Conservation (phyloP, 1,140 invertebrate genomes). For the Microplitis demolitor region DNA sequence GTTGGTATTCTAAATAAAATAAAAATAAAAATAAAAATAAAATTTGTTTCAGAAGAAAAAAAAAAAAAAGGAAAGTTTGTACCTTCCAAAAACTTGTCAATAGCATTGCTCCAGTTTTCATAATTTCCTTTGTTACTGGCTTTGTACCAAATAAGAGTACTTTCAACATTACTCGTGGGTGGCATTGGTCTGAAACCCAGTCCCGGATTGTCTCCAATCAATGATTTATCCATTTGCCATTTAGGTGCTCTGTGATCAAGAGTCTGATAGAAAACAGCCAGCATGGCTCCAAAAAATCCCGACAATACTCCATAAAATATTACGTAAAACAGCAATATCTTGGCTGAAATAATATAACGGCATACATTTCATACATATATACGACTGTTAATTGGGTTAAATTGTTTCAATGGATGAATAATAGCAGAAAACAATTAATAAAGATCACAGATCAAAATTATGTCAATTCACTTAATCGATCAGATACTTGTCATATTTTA, state of each 20-base stretch:
- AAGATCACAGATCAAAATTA: too few relatives aligned
- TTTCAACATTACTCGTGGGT: constrained; percentile 84
- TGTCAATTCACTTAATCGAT: neutral
- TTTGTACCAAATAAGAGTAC: constrained; percentile 92
- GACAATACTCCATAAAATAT: constrained; percentile 89
- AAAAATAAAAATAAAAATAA: neutral
- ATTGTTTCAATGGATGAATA: constrained; percentile 40
- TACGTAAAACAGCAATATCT: constrained; percentile 92
- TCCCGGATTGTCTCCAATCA: constrained; percentile 92
- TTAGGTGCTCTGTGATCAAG: constrained; percentile 84
- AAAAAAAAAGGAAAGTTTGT: constrained; percentile 36
- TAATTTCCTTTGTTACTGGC: constrained; percentile 78
- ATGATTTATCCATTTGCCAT: constrained; percentile 80
- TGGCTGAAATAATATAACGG: constrained; percentile 69
- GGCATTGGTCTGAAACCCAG: constrained; percentile 94
- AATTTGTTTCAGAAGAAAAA: neutral
- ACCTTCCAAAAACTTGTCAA: constrained; percentile 76
- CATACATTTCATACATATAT: constrained; percentile 43
- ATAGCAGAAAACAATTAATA: too few relatives aligned
- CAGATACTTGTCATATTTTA: neutral
- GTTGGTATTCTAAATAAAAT: constrained; percentile 59
- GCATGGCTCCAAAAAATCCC: constrained; percentile 88
- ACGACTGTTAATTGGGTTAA: constrained; percentile 57
- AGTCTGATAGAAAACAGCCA: constrained; percentile 92
- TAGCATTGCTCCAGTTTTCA: constrained; percentile 77